Evolutionary conservation across 2,797 vertebrate genomes (phyloP).

Genomic region (Sternarchorhynchus goeldii): DNA sequence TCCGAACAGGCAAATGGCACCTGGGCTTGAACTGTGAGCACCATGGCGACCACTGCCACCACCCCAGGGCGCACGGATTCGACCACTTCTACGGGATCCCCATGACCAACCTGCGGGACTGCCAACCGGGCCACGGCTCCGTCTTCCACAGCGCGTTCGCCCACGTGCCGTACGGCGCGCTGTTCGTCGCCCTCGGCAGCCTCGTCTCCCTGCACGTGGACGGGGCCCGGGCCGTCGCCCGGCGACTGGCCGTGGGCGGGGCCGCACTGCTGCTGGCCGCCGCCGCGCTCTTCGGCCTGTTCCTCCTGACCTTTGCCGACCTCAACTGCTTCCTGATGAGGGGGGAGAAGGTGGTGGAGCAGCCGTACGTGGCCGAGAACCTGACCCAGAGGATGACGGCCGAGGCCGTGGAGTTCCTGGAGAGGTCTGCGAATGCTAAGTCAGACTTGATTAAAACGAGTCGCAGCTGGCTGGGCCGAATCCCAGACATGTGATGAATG

Average conservation of each 20-base stretch:
- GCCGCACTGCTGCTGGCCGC: conserved; percentile 15
- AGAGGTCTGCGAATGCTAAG: conserved; percentile 67
- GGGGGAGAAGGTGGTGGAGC: conserved; percentile 76
- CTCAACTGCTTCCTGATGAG: conserved; percentile 89
- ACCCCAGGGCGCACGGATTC: conserved; percentile 86
- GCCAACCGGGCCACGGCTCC: conserved; percentile 77
- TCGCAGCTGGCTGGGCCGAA: too few species aligned
- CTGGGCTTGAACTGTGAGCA: conserved; percentile 83
- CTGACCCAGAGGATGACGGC: conserved; percentile 82
- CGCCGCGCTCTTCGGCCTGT: conserved; percentile 47
- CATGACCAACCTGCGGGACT: conserved; percentile 85
- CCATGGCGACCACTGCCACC: conserved; percentile 86
- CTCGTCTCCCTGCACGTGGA: conserved; percentile 57
- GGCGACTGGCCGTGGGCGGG: conserved; percentile 45
- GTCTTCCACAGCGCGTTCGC: conserved; percentile 67
- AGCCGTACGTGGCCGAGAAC: conserved; percentile 78
- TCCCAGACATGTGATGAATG: background rate
- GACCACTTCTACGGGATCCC: conserved; percentile 85
- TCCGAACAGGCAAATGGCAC: conserved; percentile 87
- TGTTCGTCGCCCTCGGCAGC: conserved; percentile 57
- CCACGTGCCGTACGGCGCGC: conserved; percentile 48
- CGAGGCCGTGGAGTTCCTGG: conserved; percentile 78
- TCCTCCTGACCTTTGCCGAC: conserved; percentile 71
- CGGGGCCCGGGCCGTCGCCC: conserved; percentile 60
- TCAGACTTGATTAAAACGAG: background rate